Evolutionary conservation across 37 sponge, comb jelly and placozoan species (phyloP), one percentile per base, ranked within the genome.

Genomic region (Lycopodina hypogea): DNA sequence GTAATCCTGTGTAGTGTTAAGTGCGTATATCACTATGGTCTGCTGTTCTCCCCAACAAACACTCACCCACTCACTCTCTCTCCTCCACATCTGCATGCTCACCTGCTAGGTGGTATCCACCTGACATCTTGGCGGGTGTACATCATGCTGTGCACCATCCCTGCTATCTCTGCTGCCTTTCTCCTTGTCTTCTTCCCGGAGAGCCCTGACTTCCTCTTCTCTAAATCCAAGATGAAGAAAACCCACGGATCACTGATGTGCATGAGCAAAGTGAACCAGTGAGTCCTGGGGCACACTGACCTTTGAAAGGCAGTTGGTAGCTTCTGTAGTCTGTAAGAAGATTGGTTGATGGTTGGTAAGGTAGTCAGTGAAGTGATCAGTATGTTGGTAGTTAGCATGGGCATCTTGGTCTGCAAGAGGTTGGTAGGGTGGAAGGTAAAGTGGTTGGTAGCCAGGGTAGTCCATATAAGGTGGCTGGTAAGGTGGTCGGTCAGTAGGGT

Each of bases 101-200:
- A 45, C 48, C 48, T 45, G 3, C 29, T 80, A 32, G 90, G 87
- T 12, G 26, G 30, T 60, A 78, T 86, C 53, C 74, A 76, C 24
- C 53, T 91, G 30, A 66, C 80, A 33, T 71, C 82, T 36, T 94
- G 95, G 95, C 42, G 92, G 37, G 79, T 94, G 32, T 94, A 88
- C 74, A 40, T 87, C 26, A 85, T 85, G 75, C 66, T 94, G 34
- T 87, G 91, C 53, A 87, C 95, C 8, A 29, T 94, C 3, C 95
- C 95, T 56, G 77, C 78, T 29, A 64, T 94, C 75, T 48, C 82
- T 14, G 60, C 89, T 42, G 92, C 92, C 42, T 18, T 87, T 23
- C 22, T 68, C 19, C 69, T 90, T 32, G 21, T 94, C 32, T 80
- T 81, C 35, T 58, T 94, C 22, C 91, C 91, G 29, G 95, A 94